Evolutionary conservation across 2,113 vertebrate genomes (phyloP).

Genomic region (Bothrops jararaca): DNA sequence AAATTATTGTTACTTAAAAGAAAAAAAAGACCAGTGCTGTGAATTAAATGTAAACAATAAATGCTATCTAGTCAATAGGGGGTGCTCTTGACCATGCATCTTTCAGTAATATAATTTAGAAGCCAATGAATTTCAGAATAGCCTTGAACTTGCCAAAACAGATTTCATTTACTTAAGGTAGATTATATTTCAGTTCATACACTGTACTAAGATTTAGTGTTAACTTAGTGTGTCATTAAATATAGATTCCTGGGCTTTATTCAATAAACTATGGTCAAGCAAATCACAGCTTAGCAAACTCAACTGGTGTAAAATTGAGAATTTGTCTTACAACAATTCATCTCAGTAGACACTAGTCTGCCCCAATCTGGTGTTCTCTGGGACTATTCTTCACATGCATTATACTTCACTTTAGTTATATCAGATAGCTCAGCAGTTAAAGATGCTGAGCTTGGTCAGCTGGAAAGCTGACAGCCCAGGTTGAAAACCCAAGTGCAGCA

Average conservation of each 20-base stretch:
- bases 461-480: not conserved
- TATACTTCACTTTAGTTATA: not conserved
- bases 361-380: not conserved
- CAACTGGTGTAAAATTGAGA: not conserved
- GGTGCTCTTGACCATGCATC: not conserved
- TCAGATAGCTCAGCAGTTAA: not conserved
- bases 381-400: not conserved
- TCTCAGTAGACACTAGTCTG: not conserved
- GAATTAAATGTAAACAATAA: not conserved
- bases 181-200: not conserved
- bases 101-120: not conserved
- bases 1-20: not conserved
- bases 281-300: not conserved
- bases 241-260: not conserved
- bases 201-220: not conserved
- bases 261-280: not conserved
- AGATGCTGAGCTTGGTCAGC: not conserved
- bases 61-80: not conserved
- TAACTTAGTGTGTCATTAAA: not conserved
- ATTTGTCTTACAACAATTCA: not conserved
- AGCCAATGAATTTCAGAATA: not conserved
- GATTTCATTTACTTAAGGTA: not conserved
- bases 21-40: not conserved
- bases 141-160: not conserved
- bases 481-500: not conserved